Evolutionary conservation across 2,797 vertebrate genomes (phyloP), one percentile per base, ranked within the genome.

Genomic region (Delichon dasypus): DNA sequence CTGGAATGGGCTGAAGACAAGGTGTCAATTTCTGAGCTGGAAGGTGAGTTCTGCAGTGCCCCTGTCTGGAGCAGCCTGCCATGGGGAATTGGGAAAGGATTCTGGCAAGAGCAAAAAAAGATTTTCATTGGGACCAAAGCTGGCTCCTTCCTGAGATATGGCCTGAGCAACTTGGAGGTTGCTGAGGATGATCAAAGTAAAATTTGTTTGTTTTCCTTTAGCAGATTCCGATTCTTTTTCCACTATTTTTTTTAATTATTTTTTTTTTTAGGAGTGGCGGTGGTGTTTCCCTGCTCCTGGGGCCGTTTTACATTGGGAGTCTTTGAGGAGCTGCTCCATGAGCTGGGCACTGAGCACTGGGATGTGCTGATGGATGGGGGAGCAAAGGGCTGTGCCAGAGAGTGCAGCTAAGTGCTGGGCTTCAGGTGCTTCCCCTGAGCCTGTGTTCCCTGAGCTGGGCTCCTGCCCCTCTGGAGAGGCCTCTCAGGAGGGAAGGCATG

Each of bases 301-400:
- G 7, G 4, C 47, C 23, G 0, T 20, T 54, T 21, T 30, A n/a
- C 12, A 3, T 27, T 65, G 2, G 0, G 2, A 34, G 14, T 13
- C 12, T 58, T 44, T n/a, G 44, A 25, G 51, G 47, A 85, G 36
- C 34, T 60, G 62, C 57, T 48, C 13, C 11, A 0, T 0, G 12
- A 4, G 4, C 1, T 12, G 14, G 53, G 12, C 45, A 4, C 3
- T 21, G 61, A 44, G 25, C 2, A 0, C 64, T 47, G 4, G 3
- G 66, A 11, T 13, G 26, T 13, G 47, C 23, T 36, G 29, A 0
- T 12, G 40, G 19, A 3, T 22, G 36, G 50, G 16, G 23, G 40
- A 18, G 29, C 11, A 11, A 7, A 17, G 36, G 30, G 19, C 44
- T 81, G 8, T 1, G 22, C 12, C 38, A 22, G 30, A 12, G 12